Evolutionary conservation across 2,888 invertebrate species (phyloP).

Genomic region (Athalia rosae): DNA sequence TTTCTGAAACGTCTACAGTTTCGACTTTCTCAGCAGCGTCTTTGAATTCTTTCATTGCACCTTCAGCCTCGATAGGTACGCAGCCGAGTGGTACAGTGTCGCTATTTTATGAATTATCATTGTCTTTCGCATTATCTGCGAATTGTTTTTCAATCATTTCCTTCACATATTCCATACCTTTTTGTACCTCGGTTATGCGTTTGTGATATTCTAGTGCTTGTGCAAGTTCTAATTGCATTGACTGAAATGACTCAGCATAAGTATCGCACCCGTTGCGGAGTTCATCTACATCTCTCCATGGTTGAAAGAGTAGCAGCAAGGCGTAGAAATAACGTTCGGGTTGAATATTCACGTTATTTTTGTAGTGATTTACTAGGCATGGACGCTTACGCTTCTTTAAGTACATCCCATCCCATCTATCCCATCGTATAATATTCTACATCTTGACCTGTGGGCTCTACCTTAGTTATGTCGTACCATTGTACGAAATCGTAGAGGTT

Average conservation of each 20-base stretch:
- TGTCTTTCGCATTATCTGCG: no score
- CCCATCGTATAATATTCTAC: conserved; percentile 41
- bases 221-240: no score
- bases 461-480: conserved; percentile 49
- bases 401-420: conserved; percentile 44
- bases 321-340: conserved; percentile 10
- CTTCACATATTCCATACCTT: no score
- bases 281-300: no score
- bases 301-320: background rate
- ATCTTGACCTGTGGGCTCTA: conserved; percentile 32
- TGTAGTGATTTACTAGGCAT: conserved; percentile 6
- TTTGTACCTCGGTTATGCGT: no score
- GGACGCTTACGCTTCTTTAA: conserved; percentile 2
- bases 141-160: no score
- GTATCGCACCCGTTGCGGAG: no score
- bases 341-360: conserved; percentile 13
- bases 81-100: no score
- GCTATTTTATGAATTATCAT: no score
- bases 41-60: conserved; percentile 11
- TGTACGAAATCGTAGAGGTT: conserved; percentile 51
- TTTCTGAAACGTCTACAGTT: conserved; percentile 53
- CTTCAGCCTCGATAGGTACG: no score
- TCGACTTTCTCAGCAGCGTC: conserved; percentile 26
- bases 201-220: no score
- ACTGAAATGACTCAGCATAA: no score